A percentile compares a stretch with the other conserved stretches of the same genome.
These are phyloP conservation scores for Hemistola chrysoprasaria DNA, from an alignment of 2,888 invertebrate species.

Conservation along the genomic window DNA sequence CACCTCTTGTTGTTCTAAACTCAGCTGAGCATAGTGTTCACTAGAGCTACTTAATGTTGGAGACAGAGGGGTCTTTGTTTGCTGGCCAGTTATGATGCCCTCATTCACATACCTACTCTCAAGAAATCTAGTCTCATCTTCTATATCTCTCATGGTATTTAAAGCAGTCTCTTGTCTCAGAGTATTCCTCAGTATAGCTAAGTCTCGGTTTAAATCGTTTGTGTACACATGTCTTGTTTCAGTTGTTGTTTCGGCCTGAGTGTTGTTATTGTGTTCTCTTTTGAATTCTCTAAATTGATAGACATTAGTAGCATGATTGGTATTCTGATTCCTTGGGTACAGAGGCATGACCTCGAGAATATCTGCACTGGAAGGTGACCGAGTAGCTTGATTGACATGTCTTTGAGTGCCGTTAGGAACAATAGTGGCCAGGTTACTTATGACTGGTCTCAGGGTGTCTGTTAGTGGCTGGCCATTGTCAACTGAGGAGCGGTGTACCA, in stretches of 20 bases:
- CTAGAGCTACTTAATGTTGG: conserved; percentile 70
- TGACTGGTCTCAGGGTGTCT: conserved; percentile 43
- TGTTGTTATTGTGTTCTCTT: conserved; percentile 75
- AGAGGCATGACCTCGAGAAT: conserved; percentile 80
- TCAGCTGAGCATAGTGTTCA: conserved; percentile 74
- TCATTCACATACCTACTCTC: conserved; percentile 62
- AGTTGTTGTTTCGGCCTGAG: conserved; percentile 47
- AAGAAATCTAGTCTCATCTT: conserved; percentile 65
- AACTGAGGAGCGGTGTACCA: conserved; percentile 68
- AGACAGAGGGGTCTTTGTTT: conserved; percentile 51
- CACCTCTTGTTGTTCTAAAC: conserved; percentile 62
- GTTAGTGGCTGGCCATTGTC: conserved; percentile 59
- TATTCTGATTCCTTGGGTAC: conserved; percentile 62
- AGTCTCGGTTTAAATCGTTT: conserved; percentile 70
- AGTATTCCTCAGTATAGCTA: conserved; percentile 65
- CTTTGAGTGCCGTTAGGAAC: conserved; percentile 41
- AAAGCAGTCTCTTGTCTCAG: conserved; percentile 59
- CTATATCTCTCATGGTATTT: conserved; percentile 65
- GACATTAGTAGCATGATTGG: conserved; percentile 75
- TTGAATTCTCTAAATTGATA: conserved; percentile 82
- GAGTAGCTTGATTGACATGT: conserved; percentile 58
- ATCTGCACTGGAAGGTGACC: conserved; percentile 80
- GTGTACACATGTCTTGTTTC: conserved; percentile 63
- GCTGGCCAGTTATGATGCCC: conserved; percentile 32
- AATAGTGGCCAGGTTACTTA: conserved; percentile 49